Percentiles rank a stretch among this genome's conserved stretches.
Evolutionary conservation across 1,140 invertebrate genomes (phyloP).

Genomic region (Camponotus vicinus): DNA sequence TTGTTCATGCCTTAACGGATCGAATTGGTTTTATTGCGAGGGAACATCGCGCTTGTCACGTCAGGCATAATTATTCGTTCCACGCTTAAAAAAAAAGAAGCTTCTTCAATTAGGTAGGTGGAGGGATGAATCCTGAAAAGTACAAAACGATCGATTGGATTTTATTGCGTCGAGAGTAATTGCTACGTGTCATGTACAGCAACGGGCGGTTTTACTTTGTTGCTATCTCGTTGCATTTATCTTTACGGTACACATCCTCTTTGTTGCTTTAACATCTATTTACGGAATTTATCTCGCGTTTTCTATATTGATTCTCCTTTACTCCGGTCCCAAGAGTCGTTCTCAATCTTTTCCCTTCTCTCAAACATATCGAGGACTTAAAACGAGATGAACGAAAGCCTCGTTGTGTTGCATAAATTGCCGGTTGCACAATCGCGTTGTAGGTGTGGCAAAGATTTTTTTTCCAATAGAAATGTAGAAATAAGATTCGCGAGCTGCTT

Average conservation of each 20-base stretch:
- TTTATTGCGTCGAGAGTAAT: constrained; percentile 65
- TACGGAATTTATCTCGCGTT: not conserved
- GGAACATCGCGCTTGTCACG: constrained; percentile 35
- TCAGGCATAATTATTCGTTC: constrained; percentile 44
- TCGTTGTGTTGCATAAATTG: constrained; percentile 48
- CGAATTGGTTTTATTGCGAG: constrained; percentile 26
- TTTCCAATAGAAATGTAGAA: constrained; percentile 28
- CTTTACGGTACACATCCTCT: constrained; percentile 35
- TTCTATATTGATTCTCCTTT: constrained; percentile 1
- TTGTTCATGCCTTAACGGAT: not conserved
- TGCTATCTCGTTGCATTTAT: constrained; percentile 47
- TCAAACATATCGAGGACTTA: constrained; percentile 13
- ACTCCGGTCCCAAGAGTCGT: not conserved
- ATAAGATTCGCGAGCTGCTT: constrained; percentile 46
- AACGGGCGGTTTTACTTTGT: constrained; percentile 48
- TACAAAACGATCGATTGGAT: constrained; percentile 55
- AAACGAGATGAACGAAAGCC: constrained; percentile 33
- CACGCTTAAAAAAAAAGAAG: constrained; percentile 19
- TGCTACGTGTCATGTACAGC: constrained; percentile 58
- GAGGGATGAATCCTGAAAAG: constrained; percentile 49
- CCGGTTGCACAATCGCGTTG: constrained; percentile 36
- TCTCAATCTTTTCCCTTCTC: not conserved
- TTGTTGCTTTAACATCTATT: constrained; percentile 36
- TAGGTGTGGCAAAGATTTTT: constrained; percentile 30
- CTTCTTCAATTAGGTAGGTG: constrained; percentile 51